Evolutionary conservation across 2,888 invertebrate genomes (phyloP), one percentile per base, ranked within the genome.

Genomic region (Drosophila mimetica): DNA sequence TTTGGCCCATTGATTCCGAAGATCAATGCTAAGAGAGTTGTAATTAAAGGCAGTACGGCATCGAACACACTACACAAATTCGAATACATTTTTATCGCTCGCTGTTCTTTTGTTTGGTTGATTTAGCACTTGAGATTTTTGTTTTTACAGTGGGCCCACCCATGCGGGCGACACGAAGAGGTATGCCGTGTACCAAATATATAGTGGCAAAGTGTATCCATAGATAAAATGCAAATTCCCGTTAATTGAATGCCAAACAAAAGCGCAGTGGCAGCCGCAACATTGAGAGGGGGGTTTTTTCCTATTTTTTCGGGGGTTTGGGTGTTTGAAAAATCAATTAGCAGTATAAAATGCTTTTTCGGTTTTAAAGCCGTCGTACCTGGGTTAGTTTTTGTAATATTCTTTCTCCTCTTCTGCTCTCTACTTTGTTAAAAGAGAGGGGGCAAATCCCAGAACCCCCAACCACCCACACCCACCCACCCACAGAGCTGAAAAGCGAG

Each of bases 241-340:
- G 79, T 81, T 83, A 83, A 87, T 83, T 83, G 87, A 87, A 87
- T 75, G 77, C 71, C 77, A 84, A 86, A 78, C 85, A 86, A 81
- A 74, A 75, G 74, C 64, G 65, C 57, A 55, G 41, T 60, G 66
- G 36, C 55, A 67, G 54, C 48, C 64, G 51, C 41, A 73, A 39
- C 47, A 66, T 37, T 36, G 36, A 13, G 30, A 13, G 2, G 30
- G 36, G 18, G n/a, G 1, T 39, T 14, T 30, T n/a, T 2, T 4
- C 13, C 7, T 13, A 0, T 9, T 2, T 11, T 25, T 25, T 44
- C 14, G 1, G 22, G 2, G n/a, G 6, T 22, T 7, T n/a, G 11
- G 22, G 60, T 53, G 77, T 74, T 81, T 86, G 66, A 81, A 81
- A 87, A 83, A 85, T 81, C 82, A 87, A 83, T 83, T 83, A 83